These are phyloP conservation scores for Rotaria magnacalcarata DNA, from an alignment of 2,888 invertebrate genomes.

Conservation along the genomic window DNA sequence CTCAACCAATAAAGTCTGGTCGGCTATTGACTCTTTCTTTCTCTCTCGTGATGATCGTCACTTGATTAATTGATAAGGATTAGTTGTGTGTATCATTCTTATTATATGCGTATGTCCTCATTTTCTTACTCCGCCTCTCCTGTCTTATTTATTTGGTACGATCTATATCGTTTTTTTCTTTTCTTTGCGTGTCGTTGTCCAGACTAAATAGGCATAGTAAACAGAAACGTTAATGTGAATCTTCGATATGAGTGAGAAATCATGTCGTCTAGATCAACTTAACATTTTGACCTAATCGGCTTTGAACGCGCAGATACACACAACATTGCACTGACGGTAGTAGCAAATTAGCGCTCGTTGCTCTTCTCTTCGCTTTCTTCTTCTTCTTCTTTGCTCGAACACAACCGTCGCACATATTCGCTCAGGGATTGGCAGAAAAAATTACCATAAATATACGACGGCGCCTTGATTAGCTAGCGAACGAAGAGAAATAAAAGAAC, in stretches of 20 bases:
- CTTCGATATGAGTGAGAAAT: conserved; percentile 4
- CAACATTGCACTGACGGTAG: conserved; percentile 22
- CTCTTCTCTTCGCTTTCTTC: background rate
- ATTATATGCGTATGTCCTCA: conserved; percentile 29
- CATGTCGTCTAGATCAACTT: conserved; percentile 28
- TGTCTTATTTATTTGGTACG: background rate
- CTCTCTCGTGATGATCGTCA: conserved; percentile 13
- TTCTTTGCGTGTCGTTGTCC: background rate
- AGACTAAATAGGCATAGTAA: conserved; percentile 4
- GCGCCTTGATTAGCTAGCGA: conserved; percentile 26
- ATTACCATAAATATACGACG: conserved; percentile 25
- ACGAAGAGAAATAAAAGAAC: conserved; percentile 10
- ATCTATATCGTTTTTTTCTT: background rate
- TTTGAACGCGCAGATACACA: conserved; percentile 1
- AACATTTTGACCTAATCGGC: conserved; percentile 31
- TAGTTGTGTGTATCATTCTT: conserved; percentile 34
- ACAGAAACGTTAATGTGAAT: background rate
- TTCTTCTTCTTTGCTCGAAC: background rate
- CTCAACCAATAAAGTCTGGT: conserved; percentile 9
- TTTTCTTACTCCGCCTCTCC: background rate
- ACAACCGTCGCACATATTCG: background rate
- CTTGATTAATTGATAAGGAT: conserved; percentile 38
- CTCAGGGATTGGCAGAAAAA: conserved; percentile 31
- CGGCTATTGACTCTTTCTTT: conserved; percentile 36
- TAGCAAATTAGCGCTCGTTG: conserved; percentile 13